phyloP scores from a whole-genome alignment of 2,888 invertebrate genomes.

The Stegophylla sp. region DNA sequence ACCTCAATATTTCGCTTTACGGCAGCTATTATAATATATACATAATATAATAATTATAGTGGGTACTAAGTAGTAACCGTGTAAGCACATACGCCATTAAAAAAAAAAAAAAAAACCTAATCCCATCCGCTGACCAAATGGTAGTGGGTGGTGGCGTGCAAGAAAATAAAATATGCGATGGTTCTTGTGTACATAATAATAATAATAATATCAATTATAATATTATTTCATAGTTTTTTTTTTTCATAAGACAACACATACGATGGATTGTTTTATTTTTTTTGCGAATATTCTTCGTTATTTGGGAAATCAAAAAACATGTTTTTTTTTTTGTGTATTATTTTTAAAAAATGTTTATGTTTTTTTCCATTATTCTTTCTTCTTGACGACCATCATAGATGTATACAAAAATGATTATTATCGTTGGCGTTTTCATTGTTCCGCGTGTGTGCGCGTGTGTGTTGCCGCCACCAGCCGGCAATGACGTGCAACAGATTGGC shows the following conservation, averaged over 20 bases:
- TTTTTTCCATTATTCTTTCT: conserved; percentile 3
- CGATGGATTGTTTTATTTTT: neutral
- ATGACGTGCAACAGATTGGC: conserved; percentile 56
- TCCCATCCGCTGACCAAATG: neutral
- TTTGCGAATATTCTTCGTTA: neutral
- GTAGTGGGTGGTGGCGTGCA: neutral
- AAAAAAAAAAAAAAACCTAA: neutral
- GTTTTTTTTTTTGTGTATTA: conserved; percentile 1
- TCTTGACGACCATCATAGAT: neutral
- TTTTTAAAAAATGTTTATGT: conserved; percentile 1
- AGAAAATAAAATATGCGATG: neutral
- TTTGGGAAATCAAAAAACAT: neutral
- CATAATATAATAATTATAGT: too few relatives aligned
- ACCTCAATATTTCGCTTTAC: neutral
- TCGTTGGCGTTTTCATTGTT: conserved; percentile 53
- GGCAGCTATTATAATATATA: neutral
- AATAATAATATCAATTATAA: too few relatives aligned
- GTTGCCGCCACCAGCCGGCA: conserved; percentile 44
- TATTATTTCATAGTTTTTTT: neutral
- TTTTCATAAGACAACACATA: neutral
- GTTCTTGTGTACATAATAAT: too few relatives aligned
- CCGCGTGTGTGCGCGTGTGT: neutral
- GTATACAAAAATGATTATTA: conserved; percentile 48
- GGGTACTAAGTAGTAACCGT: neutral
- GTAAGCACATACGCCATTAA: neutral